Conservation (phyloP, 2,797 vertebrate species). For the Rhabdophis nuchalis region DNA sequence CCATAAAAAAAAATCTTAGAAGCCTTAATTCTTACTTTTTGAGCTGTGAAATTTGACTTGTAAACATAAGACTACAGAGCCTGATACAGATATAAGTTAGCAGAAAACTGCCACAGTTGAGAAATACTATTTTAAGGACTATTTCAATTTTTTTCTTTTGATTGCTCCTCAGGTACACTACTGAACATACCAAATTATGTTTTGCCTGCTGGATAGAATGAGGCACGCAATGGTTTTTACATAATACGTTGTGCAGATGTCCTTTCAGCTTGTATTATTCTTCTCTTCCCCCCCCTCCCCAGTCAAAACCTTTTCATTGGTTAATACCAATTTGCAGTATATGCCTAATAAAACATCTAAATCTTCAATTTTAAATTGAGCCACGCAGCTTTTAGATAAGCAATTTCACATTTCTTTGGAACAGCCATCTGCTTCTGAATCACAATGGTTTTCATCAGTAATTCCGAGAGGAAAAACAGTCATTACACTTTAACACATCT, state of each 20-base stretch:
- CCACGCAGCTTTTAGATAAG: slow-evolving; percentile 47
- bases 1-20: not conserved
- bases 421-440: slow-evolving; percentile 62
- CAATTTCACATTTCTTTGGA: slow-evolving; percentile 53
- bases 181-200: slow-evolving; percentile 27
- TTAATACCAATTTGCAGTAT: slow-evolving; percentile 27
- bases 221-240: not conserved
- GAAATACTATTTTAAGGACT: not conserved
- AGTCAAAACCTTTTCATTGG: slow-evolving; percentile 41
- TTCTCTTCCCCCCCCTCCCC: not conserved
- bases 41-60: not conserved
- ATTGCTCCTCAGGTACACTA: slow-evolving; percentile 2
- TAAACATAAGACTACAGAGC: not conserved
- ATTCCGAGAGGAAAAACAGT: slow-evolving; percentile 53
- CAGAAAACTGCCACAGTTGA: slow-evolving; percentile 1
- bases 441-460: slow-evolving; percentile 47
- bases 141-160: slow-evolving; percentile 16
- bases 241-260: slow-evolving; percentile 14
- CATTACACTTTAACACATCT: slow-evolving; percentile 54
- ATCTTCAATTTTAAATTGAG: slow-evolving; percentile 55
- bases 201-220: not conserved
- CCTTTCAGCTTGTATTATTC: slow-evolving; percentile 34
- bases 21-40: not conserved
- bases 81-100: accelerated
- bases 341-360: slow-evolving; percentile 39